Evolutionary conservation across 2,113 vertebrate genomes (phyloP).

Genomic region (Poeciliopsis occidentalis): DNA sequence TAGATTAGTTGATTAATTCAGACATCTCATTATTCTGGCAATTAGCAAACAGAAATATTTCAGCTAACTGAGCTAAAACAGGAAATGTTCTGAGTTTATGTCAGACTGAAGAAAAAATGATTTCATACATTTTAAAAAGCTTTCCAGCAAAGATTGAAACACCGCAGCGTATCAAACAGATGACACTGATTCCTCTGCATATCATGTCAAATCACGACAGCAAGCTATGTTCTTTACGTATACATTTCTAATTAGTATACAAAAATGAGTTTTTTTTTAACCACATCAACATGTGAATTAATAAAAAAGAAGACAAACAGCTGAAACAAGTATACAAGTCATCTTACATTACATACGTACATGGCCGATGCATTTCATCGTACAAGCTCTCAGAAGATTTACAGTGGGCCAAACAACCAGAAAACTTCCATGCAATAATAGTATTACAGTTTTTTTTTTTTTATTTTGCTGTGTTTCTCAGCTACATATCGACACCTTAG

Average conservation of each 20-base stretch:
- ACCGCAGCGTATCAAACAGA: too few relatives aligned
- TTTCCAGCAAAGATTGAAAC: too few relatives aligned
- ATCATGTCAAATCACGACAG: slow-evolving; percentile 39
- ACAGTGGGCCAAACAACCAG: slow-evolving; percentile 71
- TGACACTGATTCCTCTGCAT: too few relatives aligned
- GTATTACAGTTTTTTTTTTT: slow-evolving; percentile 28
- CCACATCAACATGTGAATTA: slow-evolving; percentile 78
- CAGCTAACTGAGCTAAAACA: too few relatives aligned
- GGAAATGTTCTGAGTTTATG: too few relatives aligned
- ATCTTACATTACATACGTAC: slow-evolving; percentile 80
- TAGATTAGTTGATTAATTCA: too few relatives aligned
- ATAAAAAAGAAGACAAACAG: slow-evolving; percentile 80
- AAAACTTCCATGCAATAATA: slow-evolving; percentile 79
- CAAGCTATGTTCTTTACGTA: slow-evolving; percentile 60
- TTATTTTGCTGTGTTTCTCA: slow-evolving; percentile 60
- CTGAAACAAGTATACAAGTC: slow-evolving; percentile 76
- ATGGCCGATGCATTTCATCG: slow-evolving; percentile 73
- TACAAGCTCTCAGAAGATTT: slow-evolving; percentile 73
- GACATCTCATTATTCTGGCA: too few relatives aligned
- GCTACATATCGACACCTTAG: slow-evolving; percentile 70
- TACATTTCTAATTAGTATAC: slow-evolving; percentile 83
- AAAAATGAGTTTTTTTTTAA: slow-evolving; percentile 76
- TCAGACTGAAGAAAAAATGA: too few relatives aligned
- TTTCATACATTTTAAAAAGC: too few relatives aligned
- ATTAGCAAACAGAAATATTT: too few relatives aligned